Evolutionary conservation across 2,888 invertebrate species (phyloP).

Genomic region (Villa cingulata): DNA sequence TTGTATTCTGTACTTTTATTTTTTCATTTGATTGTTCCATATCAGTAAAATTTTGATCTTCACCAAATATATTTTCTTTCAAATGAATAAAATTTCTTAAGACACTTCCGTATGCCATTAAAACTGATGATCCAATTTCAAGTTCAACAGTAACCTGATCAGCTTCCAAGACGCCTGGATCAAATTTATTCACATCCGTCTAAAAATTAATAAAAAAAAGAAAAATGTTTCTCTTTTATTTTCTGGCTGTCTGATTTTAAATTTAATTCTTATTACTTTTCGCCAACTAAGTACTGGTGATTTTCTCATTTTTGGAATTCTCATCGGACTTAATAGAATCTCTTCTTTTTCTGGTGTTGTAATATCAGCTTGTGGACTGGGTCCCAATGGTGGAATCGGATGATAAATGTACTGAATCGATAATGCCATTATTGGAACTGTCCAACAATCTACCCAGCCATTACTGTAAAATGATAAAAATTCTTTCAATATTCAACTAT

Average conservation of each 20-base stretch:
- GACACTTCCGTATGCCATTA: slow-evolving; percentile 84
- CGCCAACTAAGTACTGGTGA: slow-evolving; percentile 56
- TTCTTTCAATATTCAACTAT: neutral
- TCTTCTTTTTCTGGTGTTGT: slow-evolving; percentile 93
- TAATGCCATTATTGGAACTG: slow-evolving; percentile 83
- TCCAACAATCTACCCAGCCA: slow-evolving; percentile 96
- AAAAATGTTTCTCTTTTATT: slow-evolving; percentile 8
- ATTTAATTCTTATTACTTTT: slow-evolving; percentile 23
- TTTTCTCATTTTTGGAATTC: slow-evolving; percentile 68
- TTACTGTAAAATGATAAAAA: slow-evolving; percentile 23
- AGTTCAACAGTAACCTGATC: slow-evolving; percentile 86
- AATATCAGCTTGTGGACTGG: slow-evolving; percentile 79
- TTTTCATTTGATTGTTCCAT: slow-evolving; percentile 56
- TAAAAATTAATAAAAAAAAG: slow-evolving; percentile 19
- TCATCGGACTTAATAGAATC: slow-evolving; percentile 77
- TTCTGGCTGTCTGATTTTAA: too few relatives aligned
- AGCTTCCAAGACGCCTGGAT: slow-evolving; percentile 69
- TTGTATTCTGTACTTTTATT: slow-evolving; percentile 34
- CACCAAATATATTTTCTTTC: slow-evolving; percentile 95
- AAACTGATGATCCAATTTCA: slow-evolving; percentile 86
- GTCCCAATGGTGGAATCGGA: slow-evolving; percentile 78
- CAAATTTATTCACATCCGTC: slow-evolving; percentile 62
- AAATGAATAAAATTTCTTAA: slow-evolving; percentile 79
- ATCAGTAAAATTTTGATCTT: slow-evolving; percentile 86
- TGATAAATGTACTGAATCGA: slow-evolving; percentile 86